Percentiles rank a stretch among this genome's conserved stretches.
Evolutionary conservation across 2,113 vertebrate genomes (phyloP).

Genomic region (Blennius ocellaris): DNA sequence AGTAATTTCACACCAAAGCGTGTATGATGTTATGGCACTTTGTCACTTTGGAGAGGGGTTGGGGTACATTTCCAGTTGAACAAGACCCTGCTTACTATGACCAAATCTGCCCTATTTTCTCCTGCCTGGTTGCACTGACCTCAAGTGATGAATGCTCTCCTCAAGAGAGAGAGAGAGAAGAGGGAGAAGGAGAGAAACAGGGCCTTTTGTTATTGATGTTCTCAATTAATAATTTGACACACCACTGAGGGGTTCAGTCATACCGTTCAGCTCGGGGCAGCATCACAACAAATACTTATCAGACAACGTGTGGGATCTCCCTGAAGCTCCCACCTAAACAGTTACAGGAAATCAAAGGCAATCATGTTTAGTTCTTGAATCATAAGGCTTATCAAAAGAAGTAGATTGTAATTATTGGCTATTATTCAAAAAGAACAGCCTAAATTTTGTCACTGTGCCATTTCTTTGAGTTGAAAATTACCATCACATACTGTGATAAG

Average conservation of each 20-base stretch:
- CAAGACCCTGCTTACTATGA: slow-evolving; percentile 57
- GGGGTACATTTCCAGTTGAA: slow-evolving; percentile 55
- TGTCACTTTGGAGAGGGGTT: slow-evolving; percentile 57
- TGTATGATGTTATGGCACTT: slow-evolving; percentile 65
- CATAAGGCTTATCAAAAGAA: neutral
- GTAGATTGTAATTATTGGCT: neutral
- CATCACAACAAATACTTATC: slow-evolving; percentile 21
- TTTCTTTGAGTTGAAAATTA: neutral
- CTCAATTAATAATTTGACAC: slow-evolving; percentile 80
- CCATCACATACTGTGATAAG: slow-evolving; percentile 12
- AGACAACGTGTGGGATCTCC: neutral
- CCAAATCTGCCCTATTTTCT: slow-evolving; percentile 78
- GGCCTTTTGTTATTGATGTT: slow-evolving; percentile 80
- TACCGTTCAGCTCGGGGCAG: slow-evolving; percentile 33
- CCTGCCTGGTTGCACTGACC: slow-evolving; percentile 70
- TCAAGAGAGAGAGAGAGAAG: slow-evolving; percentile 53
- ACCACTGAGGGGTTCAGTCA: slow-evolving; percentile 44
- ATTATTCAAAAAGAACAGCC: too few species aligned
- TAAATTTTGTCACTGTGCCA: too few species aligned
- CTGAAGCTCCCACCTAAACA: slow-evolving; percentile 13
- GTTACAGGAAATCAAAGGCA: slow-evolving; percentile 2
- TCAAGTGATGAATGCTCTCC: slow-evolving; percentile 80
- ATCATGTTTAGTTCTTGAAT: neutral
- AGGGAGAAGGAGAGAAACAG: slow-evolving; percentile 58
- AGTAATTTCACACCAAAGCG: slow-evolving; percentile 70